A percentile compares a stretch with the other conserved stretches of the same genome.
Conservation (phyloP, 2,113 vertebrate species). For the Andinoacara biseriatus region DNA sequence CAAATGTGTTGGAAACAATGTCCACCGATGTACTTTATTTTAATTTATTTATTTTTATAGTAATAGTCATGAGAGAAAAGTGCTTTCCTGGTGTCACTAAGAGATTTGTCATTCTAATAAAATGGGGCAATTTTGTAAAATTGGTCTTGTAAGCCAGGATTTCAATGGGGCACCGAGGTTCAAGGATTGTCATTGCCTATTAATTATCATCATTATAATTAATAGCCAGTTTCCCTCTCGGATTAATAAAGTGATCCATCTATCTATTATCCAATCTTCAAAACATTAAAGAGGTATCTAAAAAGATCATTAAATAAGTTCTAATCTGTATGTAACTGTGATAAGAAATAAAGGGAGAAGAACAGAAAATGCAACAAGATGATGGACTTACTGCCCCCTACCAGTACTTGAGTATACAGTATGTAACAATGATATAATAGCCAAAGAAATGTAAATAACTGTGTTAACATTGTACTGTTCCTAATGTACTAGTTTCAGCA, state of each 20-base stretch:
- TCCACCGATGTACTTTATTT: background rate
- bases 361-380: background rate
- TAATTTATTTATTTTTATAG: background rate
- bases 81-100: no score
- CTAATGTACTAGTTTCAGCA: constrained; percentile 5
- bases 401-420: background rate
- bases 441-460: background rate
- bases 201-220: background rate
- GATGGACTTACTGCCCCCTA: background rate
- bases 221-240: no score
- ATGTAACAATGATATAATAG: background rate
- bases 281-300: background rate
- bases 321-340: background rate
- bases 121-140: background rate
- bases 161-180: background rate
- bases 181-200: constrained; percentile 12
- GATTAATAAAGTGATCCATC: no score
- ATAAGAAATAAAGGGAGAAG: no score
- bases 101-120: no score
- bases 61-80: background rate
- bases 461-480: background rate
- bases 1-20: background rate
- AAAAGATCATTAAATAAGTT: background rate
- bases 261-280: constrained; percentile 1
- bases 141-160: background rate